Evolutionary conservation across 2,797 vertebrate species (phyloP), one percentile per base, ranked within the genome.

Genomic region (Podarcis siculus): DNA sequence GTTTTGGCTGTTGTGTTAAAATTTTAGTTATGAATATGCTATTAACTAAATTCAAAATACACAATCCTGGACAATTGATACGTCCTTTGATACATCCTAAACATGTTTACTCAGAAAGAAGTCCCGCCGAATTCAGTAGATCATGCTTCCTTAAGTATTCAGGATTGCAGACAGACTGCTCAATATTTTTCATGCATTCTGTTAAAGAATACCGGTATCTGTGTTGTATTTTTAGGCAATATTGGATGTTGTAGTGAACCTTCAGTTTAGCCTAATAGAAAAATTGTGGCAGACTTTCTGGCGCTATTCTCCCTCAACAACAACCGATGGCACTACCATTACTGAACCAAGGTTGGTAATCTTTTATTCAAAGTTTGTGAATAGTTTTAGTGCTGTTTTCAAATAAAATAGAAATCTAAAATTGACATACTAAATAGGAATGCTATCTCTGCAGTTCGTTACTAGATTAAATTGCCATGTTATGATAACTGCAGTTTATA

Each of bases 251-350:
- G 97, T 98, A 94, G 97, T 98, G 89, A 98, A 98, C 95, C 97
- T 98, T 95, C 97, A 98, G 0, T 97, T 98, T 94, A 97, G 97
- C 94, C 95, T 98, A 93, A 98, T 97, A 96, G 97, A 98, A 96
- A 98, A 97, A 94, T 90, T 98, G 87, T 97, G 97, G 97, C 97
- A 98, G 96, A 98, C 97, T 86, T 98, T 98, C 95, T 98, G 97
- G 97, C 97, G 97, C 91, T 98, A 97, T 95, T 97, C 97, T 96
- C 97, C 97, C 49, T 96, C 97, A 79, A 94, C 97, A 96, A 96
- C 97, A 95, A 66, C 96, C 84, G 97, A 97, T 85, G 97, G 96
- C 93, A 96, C 97, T 95, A 96, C 96, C 87, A 93, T 98, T 93
- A 97, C 95, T 67, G 97, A 98, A 91, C 92, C 96, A 86, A 97